These are phyloP conservation scores for Noctua janthe DNA, from an alignment of 2,888 invertebrate genomes.

Conservation along the genomic window DNA sequence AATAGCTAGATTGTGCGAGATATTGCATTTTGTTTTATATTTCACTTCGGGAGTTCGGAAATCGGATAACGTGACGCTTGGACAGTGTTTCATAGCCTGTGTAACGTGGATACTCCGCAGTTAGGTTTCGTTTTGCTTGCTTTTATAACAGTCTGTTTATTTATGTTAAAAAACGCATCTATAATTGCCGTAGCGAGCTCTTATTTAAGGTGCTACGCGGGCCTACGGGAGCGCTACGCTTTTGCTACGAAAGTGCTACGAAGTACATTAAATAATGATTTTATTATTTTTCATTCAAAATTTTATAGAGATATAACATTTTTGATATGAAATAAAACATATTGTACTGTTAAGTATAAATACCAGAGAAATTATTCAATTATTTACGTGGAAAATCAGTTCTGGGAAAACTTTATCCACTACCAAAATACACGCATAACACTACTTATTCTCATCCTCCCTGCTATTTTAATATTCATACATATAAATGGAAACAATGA, in stretches of 20 bases:
- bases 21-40: constrained; percentile 50
- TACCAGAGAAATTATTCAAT: neutral
- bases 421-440: neutral
- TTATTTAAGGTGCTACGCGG: constrained; percentile 1
- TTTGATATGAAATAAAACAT: neutral
- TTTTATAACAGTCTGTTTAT: neutral
- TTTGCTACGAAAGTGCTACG: constrained; percentile 19
- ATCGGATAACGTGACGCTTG: constrained; percentile 47
- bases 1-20: constrained; percentile 38
- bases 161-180: neutral
- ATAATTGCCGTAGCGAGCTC: neutral
- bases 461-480: constrained; percentile 31
- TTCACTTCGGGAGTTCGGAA: constrained; percentile 40
- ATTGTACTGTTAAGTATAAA: neutral
- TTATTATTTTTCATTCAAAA: neutral
- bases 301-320: neutral
- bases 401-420: neutral
- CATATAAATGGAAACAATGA: constrained; percentile 31
- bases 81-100: constrained; percentile 23
- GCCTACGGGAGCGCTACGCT: constrained; percentile 13
- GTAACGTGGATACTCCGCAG: constrained; percentile 10
- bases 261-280: neutral
- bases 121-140: neutral
- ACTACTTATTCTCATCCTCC: neutral
- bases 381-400: neutral